A percentile compares a stretch with the other conserved stretches of the same genome.
phyloP scores from a whole-genome alignment of 1,140 invertebrate species.

The Trichonephila inaurata region DNA sequence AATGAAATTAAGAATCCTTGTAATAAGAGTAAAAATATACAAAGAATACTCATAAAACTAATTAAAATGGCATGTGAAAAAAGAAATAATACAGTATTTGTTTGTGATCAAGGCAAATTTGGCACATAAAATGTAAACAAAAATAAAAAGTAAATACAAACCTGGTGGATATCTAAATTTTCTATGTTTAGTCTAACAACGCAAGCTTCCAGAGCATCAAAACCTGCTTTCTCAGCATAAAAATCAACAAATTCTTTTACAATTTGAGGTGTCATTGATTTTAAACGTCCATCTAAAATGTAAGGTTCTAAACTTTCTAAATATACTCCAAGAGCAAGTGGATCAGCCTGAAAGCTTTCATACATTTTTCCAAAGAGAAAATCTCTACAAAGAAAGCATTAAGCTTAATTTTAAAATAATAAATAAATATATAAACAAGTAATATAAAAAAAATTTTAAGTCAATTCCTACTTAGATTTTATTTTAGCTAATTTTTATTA shows the following conservation, averaged over 20 bases:
- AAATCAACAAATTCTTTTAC: conserved; percentile 84
- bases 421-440: too few species aligned
- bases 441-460: too few species aligned
- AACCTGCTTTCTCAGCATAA: conserved; percentile 81
- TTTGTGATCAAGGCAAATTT: neutral
- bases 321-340: conserved; percentile 80
- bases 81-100: too few species aligned
- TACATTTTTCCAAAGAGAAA: conserved; percentile 82
- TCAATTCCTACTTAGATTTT: too few species aligned
- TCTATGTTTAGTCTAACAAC: conserved; percentile 90
- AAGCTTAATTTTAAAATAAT: neutral
- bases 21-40: too few species aligned
- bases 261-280: conserved; percentile 83
- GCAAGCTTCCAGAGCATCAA: conserved; percentile 88
- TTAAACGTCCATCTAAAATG: conserved; percentile 83
- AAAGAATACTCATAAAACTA: too few species aligned
- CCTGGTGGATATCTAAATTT: conserved; percentile 94
- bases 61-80: too few species aligned
- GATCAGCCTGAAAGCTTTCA: conserved; percentile 80
- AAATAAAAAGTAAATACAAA: conserved; percentile 78
- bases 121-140: neutral
- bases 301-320: conserved; percentile 84
- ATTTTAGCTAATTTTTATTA: too few species aligned
- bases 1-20: too few species aligned
- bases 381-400: conserved; percentile 79